Evolutionary conservation across 2,113 vertebrate species (phyloP).

Genomic region (Pterocles burchelli): DNA sequence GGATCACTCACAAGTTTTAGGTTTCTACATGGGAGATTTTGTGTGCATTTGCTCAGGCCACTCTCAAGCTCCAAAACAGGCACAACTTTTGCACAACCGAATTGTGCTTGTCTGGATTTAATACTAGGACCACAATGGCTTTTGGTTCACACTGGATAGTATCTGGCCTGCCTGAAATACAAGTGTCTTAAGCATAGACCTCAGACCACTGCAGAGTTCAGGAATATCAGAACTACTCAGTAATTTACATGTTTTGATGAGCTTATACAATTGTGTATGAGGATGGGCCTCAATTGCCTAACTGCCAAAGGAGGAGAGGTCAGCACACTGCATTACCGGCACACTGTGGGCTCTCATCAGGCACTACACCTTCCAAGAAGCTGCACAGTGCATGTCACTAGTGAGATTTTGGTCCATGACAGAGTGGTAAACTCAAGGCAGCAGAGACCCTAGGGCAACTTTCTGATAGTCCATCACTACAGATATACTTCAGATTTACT

Average conservation of each 20-base stretch:
- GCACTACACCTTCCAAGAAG: not conserved
- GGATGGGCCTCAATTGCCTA: accelerated
- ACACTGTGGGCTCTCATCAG: not conserved
- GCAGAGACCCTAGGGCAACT: not conserved
- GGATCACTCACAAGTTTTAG: not conserved
- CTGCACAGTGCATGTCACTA: accelerated
- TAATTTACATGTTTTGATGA: not conserved
- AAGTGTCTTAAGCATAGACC: not conserved
- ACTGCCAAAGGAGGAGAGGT: not conserved
- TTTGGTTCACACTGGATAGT: not conserved
- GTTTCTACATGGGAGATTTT: not conserved
- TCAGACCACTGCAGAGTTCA: not conserved
- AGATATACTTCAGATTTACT: not conserved
- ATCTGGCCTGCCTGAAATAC: not conserved
- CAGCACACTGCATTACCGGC: not conserved
- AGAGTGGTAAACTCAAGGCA: not conserved
- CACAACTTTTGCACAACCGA: not conserved
- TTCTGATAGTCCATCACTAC: not conserved
- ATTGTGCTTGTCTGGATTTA: not conserved
- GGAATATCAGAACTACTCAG: not conserved
- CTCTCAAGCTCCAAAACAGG: not conserved
- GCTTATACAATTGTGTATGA: not conserved
- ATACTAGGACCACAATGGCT: not conserved
- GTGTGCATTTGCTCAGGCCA: not conserved
- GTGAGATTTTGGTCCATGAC: not conserved